phyloP scores from a whole-genome alignment of 2,888 invertebrate genomes.

The Cataglyphis livida region DNA sequence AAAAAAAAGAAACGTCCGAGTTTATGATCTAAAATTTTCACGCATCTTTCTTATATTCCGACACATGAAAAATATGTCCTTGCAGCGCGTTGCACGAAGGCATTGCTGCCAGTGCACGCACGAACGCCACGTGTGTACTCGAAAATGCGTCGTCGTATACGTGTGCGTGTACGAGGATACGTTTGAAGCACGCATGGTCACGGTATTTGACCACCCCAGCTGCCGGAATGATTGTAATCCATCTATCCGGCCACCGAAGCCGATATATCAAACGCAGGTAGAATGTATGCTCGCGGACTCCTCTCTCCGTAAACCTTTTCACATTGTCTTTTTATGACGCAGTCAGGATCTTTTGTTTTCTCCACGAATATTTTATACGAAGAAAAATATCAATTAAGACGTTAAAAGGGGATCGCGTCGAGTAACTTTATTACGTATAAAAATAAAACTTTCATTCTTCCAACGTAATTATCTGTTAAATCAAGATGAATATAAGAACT shows the following conservation, averaged over 20 bases:
- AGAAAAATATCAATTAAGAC: constrained; percentile 11
- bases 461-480: neutral
- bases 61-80: constrained; percentile 64
- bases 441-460: neutral
- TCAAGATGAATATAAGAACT: neutral
- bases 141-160: constrained; percentile 70
- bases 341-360: constrained; percentile 32
- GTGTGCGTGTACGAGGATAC: constrained; percentile 68
- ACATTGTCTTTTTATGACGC: constrained; percentile 41
- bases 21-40: constrained; percentile 29
- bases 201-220: constrained; percentile 85
- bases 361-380: constrained; percentile 27
- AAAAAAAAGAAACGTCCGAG: constrained; percentile 1
- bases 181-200: constrained; percentile 82
- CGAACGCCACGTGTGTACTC: constrained; percentile 71
- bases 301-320: constrained; percentile 34
- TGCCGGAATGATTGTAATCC: constrained; percentile 85
- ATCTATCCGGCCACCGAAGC: constrained; percentile 84
- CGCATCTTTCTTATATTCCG: constrained; percentile 32
- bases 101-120: constrained; percentile 54
- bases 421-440: neutral
- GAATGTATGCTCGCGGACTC: constrained; percentile 56
- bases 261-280: constrained; percentile 81
- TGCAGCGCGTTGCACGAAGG: constrained; percentile 58
- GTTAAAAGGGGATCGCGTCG: neutral